These are phyloP conservation scores for Adrianichthys oophorus DNA, from an alignment of 2,797 vertebrate genomes.

Conservation along the genomic window DNA sequence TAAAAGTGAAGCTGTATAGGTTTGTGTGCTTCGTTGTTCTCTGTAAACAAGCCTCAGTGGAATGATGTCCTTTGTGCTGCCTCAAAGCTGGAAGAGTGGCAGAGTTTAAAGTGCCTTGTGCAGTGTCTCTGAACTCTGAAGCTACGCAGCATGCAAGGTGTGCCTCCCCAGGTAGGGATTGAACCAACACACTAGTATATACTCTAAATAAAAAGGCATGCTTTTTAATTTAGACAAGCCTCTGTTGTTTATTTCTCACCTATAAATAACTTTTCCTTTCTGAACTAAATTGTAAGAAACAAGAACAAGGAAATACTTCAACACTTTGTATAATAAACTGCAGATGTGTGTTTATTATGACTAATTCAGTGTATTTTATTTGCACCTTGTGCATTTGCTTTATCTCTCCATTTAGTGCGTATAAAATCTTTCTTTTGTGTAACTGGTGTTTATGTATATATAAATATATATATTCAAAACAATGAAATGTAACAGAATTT, in stretches of 20 bases:
- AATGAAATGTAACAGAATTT: no score
- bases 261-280: not conserved
- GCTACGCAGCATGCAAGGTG: constrained; percentile 67
- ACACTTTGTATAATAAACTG: not conserved
- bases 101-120: constrained; percentile 83
- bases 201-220: constrained; percentile 75
- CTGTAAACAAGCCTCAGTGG: constrained; percentile 57
- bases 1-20: constrained; percentile 61
- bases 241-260: constrained; percentile 41
- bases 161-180: constrained; percentile 55
- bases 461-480: no score
- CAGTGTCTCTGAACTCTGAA: constrained; percentile 73
- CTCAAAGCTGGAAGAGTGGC: constrained; percentile 61
- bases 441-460: no score
- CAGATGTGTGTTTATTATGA: no score
- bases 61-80: constrained; percentile 67
- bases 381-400: no score
- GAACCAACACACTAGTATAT: constrained; percentile 55
- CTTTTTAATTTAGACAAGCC: constrained; percentile 76
- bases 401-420: no score
- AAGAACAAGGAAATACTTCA: not conserved
- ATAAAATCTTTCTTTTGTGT: no score
- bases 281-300: not conserved
- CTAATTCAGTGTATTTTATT: no score
- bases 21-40: constrained; percentile 52